A percentile compares a stretch with the other conserved stretches of the same genome.
These are phyloP conservation scores for Scaptomyza hsui DNA, from an alignment of 1,140 invertebrate genomes.

Conservation along the genomic window DNA sequence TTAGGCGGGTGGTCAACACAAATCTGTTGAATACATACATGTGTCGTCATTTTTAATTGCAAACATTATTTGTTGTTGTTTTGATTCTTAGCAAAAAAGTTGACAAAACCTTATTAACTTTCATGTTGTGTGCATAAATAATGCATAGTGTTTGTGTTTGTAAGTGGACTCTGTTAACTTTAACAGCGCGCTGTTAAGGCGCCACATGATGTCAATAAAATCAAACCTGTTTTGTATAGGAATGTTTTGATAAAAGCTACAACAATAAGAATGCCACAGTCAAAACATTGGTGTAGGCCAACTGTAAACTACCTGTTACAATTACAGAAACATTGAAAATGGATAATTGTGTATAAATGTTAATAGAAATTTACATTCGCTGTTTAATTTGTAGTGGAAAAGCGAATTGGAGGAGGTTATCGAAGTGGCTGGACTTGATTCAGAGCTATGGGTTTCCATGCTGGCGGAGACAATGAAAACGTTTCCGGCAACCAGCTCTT, in stretches of 20 bases:
- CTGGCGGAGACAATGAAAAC: slow-evolving; percentile 97
- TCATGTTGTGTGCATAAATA: not conserved
- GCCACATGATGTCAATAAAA: not conserved
- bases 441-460: slow-evolving; percentile 98
- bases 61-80: slow-evolving; percentile 7
- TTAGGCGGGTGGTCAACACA: slow-evolving; percentile 37
- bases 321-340: slow-evolving; percentile 5
- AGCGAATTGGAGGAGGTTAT: slow-evolving; percentile 96
- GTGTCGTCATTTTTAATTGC: slow-evolving; percentile 8
- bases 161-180: not conserved
- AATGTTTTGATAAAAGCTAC: not conserved
- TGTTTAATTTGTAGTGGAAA: slow-evolving; percentile 89
- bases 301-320: not conserved
- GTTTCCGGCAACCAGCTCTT: slow-evolving; percentile 93
- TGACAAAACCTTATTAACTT: not conserved
- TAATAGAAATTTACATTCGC: not conserved
- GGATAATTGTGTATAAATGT: not conserved
- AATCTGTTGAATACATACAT: slow-evolving; percentile 42
- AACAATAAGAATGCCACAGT: not conserved
- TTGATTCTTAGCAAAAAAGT: not conserved
- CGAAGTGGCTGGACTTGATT: slow-evolving; percentile 94
- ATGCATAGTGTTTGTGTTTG: slow-evolving; percentile 2
- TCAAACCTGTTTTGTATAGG: slow-evolving; percentile 20
- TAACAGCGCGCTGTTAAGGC: slow-evolving; percentile 14
- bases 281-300: not conserved